Conservation (phyloP, 2,888 invertebrate species). For the Sclerodermus sp. region DNA sequence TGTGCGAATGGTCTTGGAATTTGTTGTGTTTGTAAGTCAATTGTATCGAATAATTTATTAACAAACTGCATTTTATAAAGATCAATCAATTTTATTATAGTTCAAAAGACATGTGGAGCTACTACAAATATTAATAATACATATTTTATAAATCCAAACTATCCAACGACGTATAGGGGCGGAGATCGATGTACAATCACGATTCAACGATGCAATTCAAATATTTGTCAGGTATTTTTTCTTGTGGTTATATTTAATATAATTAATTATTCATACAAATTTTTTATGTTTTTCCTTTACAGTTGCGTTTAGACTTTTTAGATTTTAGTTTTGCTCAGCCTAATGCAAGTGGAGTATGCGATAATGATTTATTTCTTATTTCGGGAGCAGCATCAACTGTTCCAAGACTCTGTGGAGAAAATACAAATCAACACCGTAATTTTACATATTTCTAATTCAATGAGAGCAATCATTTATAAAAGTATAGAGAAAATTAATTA, state of each 20-base stretch:
- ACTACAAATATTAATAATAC: slow-evolving; percentile 77
- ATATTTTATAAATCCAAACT: slow-evolving; percentile 79
- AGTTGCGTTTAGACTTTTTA: slow-evolving; percentile 78
- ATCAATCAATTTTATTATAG: slow-evolving; percentile 59
- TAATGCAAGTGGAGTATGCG: slow-evolving; percentile 72
- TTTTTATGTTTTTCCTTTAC: slow-evolving; percentile 36
- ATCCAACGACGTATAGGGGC: slow-evolving; percentile 71
- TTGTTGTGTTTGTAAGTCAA: slow-evolving; percentile 78
- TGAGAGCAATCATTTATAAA: slow-evolving; percentile 3
- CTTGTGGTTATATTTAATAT: neutral
- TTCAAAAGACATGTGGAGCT: slow-evolving; percentile 72
- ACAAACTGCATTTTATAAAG: neutral
- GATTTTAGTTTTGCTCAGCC: slow-evolving; percentile 74
- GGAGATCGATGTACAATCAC: slow-evolving; percentile 73
- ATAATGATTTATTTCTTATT: slow-evolving; percentile 70
- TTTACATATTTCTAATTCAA: neutral
- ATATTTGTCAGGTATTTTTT: slow-evolving; percentile 68
- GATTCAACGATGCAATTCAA: slow-evolving; percentile 69
- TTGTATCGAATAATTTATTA: neutral
- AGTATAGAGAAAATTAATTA: no score
- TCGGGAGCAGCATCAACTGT: slow-evolving; percentile 70
- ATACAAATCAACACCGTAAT: slow-evolving; percentile 72
- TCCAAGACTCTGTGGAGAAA: slow-evolving; percentile 77
- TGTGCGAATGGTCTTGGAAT: slow-evolving; percentile 77
- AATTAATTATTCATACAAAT: neutral